These are phyloP conservation scores for Chaitophorus viminalis DNA, from an alignment of 2,888 invertebrate species.

Conservation along the genomic window DNA sequence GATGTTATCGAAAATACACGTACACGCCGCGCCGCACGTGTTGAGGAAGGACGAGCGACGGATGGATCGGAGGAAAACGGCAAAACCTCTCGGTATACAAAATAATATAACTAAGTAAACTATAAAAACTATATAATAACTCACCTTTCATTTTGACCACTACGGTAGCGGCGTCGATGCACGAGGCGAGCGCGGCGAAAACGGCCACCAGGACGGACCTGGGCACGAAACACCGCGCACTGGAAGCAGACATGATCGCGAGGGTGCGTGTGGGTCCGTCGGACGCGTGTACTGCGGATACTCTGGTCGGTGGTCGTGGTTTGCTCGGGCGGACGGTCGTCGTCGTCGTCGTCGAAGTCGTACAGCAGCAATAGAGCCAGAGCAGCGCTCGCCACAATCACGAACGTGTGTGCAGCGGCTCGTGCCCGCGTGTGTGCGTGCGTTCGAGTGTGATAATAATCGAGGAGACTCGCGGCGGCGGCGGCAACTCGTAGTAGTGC, in stretches of 20 bases:
- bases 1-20: neutral
- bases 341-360: neutral
- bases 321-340: slow-evolving; percentile 3
- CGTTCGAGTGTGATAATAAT: slow-evolving; percentile 6
- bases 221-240: slow-evolving; percentile 10
- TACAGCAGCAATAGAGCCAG: neutral
- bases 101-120: no score
- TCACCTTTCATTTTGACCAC: slow-evolving; percentile 47
- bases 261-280: neutral
- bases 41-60: slow-evolving; percentile 33
- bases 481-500: neutral
- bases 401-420: neutral
- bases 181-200: slow-evolving; percentile 44
- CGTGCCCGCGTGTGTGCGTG: neutral
- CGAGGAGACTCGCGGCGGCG: slow-evolving; percentile 15
- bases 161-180: slow-evolving; percentile 47
- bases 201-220: slow-evolving; percentile 35
- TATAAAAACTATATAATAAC: neutral
- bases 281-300: neutral
- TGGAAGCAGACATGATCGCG: neutral
- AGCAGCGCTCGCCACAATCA: neutral
- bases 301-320: neutral
- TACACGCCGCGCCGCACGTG: neutral
- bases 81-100: no score
- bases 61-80: neutral